Evolutionary conservation across 2,888 invertebrate genomes (phyloP).

Genomic region (Hoplodrina ambigua): DNA sequence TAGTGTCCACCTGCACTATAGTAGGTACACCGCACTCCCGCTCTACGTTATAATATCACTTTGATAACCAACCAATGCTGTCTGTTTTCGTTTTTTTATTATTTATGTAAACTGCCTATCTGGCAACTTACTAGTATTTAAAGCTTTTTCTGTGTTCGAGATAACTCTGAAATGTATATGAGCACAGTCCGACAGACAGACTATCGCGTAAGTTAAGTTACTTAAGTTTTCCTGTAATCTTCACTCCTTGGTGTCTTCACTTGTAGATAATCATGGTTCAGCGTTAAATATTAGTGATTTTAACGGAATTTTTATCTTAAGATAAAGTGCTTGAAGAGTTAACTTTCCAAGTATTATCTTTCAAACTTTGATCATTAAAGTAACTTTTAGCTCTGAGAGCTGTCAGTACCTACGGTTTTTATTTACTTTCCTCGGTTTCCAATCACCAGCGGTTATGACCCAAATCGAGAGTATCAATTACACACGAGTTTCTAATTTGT

Average conservation of each 20-base stretch:
- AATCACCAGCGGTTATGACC: conserved; percentile 54
- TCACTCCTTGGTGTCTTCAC: conserved; percentile 45
- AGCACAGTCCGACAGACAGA: conserved; percentile 29
- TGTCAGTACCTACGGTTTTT: conserved; percentile 34
- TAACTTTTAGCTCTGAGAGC: conserved; percentile 22
- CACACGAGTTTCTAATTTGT: conserved; percentile 63
- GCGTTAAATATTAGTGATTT: conserved; percentile 53
- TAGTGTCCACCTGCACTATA: conserved; percentile 2
- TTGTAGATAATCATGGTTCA: conserved; percentile 46
- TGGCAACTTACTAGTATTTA: conserved; percentile 14
- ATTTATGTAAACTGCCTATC: conserved; percentile 29
- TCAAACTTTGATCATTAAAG: conserved; percentile 35
- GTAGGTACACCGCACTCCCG: background rate
- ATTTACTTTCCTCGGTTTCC: conserved; percentile 52
- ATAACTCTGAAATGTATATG: conserved; percentile 29
- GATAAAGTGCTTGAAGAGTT: background rate
- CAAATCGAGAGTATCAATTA: conserved; percentile 65
- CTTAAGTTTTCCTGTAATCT: conserved; percentile 55
- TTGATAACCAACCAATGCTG: conserved; percentile 8
- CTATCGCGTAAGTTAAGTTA: too few relatives aligned
- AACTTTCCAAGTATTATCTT: conserved; percentile 55
- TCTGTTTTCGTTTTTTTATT: background rate
- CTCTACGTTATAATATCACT: conserved; percentile 18
- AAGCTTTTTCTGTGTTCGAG: conserved; percentile 42
- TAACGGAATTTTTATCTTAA: conserved; percentile 40